Evolutionary conservation across 2,113 vertebrate species (phyloP), one percentile per base, ranked within the genome.

Genomic region (Silurus meridionalis): DNA sequence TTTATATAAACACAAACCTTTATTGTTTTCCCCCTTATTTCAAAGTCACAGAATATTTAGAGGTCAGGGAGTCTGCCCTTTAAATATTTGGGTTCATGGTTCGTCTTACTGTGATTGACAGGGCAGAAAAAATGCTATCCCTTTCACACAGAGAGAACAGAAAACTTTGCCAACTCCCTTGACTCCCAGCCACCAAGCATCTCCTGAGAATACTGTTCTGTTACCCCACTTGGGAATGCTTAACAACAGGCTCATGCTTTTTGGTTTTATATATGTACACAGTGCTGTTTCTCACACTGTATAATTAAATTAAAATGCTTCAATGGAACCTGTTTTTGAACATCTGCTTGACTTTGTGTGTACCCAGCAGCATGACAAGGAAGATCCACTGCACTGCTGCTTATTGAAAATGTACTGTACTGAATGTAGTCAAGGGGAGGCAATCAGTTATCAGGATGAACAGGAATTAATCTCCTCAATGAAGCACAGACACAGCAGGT

Each of bases 321-420:
- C 25, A 25, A 80, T 61, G 28, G 57, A 80, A 80, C 77, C 53
- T 58, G 25, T 58, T 58, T 57, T 79, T 28, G 37, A 79, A 79
- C 77, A 79, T 60, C 78, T 80, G 55, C 11, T 60, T 80, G 28
- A 21, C 78, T 80, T 50, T 55, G 78, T 80, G 55, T 46, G 78
- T 46, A 80, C 57, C 25, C 37, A 5, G 57, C 77, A 80, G 77
- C 77, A 37, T 19, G 55, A 80, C 55, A 10, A 37, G 77, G 77
- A 80, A 5, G n/a, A 37, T 8, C 17, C 21, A 46, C 8, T 28
- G 78, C 55, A 46, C 78, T 46, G 15, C 78, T 37, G 78, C 78
- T 80, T 79, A n/a, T 57, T 58, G 53, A 79, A 60, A 17, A 58
- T 80, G 17, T 60, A 80, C 78, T 61, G 57, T 80, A 80, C 78